Evolutionary conservation across 2,888 invertebrate genomes (phyloP).

Genomic region (Melinaea marsaeus): DNA sequence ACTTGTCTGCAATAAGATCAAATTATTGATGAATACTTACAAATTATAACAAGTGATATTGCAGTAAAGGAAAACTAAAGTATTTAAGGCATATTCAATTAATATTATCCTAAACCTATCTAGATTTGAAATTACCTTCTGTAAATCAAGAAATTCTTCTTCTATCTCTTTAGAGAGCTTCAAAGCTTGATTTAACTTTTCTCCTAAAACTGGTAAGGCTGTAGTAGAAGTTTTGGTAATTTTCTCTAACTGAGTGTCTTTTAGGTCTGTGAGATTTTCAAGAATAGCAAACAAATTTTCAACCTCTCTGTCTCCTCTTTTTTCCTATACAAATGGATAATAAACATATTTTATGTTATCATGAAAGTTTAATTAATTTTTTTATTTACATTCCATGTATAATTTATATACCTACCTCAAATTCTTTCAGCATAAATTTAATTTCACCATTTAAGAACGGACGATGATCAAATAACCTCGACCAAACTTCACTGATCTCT

Average conservation of each 20-base stretch:
- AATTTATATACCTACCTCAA: slow-evolving; percentile 81
- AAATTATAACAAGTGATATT: neutral
- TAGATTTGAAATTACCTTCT: slow-evolving; percentile 64
- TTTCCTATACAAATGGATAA: slow-evolving; percentile 75
- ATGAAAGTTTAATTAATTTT: neutral
- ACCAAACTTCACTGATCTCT: slow-evolving; percentile 91
- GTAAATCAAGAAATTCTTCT: slow-evolving; percentile 76
- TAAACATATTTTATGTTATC: neutral
- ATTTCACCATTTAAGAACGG: slow-evolving; percentile 93
- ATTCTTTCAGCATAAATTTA: slow-evolving; percentile 88
- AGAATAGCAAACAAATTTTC: slow-evolving; percentile 86
- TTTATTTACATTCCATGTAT: neutral
- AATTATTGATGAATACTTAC: neutral
- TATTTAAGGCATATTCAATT: neutral
- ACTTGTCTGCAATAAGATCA: slow-evolving; percentile 12
- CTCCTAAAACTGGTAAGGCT: slow-evolving; percentile 79
- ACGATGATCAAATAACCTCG: slow-evolving; percentile 90
- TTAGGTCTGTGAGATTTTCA: slow-evolving; percentile 86
- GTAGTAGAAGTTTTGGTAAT: slow-evolving; percentile 80
- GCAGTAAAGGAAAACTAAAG: slow-evolving; percentile 18
- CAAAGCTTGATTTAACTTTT: slow-evolving; percentile 81
- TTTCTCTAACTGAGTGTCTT: slow-evolving; percentile 84
- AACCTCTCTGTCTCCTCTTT: slow-evolving; percentile 87
- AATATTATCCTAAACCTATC: too few species aligned
- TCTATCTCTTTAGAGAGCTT: slow-evolving; percentile 80